Conservation (phyloP, 2,797 vertebrate species). For the Arctocebus calabarensis region DNA sequence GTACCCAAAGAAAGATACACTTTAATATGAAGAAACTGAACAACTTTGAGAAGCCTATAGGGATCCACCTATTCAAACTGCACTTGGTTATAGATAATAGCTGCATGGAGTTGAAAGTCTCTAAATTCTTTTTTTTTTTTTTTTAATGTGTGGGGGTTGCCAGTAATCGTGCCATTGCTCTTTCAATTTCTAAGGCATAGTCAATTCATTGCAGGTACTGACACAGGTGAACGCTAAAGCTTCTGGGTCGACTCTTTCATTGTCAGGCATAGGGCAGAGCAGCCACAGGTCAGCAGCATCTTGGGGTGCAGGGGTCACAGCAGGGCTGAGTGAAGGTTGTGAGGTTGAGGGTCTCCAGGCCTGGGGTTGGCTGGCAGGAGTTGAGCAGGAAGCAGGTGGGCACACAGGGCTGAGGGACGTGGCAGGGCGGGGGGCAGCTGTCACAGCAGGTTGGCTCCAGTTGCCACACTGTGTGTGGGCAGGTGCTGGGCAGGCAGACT, state of each 20-base stretch:
- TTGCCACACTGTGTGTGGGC: neutral
- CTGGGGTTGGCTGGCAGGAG: slow-evolving; percentile 64
- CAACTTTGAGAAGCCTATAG: neutral
- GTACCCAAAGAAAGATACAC: slow-evolving; percentile 27
- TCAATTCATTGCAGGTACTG: neutral
- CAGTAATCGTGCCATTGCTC: neutral
- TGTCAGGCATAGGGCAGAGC: neutral
- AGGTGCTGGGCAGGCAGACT: too few species aligned
- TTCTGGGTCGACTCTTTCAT: neutral
- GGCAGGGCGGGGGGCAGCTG: slow-evolving; percentile 72
- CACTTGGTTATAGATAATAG: neutral
- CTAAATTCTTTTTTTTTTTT: neutral
- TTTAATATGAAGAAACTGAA: neutral
- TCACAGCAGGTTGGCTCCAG: slow-evolving; percentile 76
- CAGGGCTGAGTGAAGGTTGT: slow-evolving; percentile 66
- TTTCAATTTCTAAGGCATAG: neutral
- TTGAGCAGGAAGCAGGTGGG: slow-evolving; percentile 80
- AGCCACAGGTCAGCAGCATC: neutral
- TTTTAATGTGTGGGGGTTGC: neutral
- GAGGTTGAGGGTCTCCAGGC: slow-evolving; percentile 74
- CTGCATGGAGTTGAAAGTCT: neutral
- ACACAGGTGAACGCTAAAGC: neutral
- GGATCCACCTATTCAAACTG: neutral
- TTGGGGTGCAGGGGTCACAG: slow-evolving; percentile 60
- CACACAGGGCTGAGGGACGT: slow-evolving; percentile 76